A percentile compares a stretch with the other conserved stretches of the same genome.
These are phyloP conservation scores for Gadopsis bispinosus DNA, from an alignment of 2,797 vertebrate genomes.

Conservation along the genomic window DNA sequence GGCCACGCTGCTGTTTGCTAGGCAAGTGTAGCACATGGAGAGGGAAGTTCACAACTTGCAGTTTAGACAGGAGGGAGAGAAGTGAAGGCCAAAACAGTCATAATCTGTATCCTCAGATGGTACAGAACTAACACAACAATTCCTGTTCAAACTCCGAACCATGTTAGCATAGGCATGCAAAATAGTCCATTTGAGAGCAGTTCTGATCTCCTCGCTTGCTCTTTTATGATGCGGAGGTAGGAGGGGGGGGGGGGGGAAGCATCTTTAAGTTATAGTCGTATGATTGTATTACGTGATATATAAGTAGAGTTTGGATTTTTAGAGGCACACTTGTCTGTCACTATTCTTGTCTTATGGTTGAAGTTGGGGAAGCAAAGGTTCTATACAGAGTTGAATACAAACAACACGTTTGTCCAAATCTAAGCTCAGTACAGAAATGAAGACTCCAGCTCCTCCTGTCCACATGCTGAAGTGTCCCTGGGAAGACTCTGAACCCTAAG, in stretches of 20 bases:
- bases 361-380: not conserved
- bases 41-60: not conserved
- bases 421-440: not conserved
- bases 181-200: too few species aligned
- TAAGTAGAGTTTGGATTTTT: not conserved
- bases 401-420: not conserved
- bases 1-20: too few species aligned
- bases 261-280: not conserved
- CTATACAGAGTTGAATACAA: not conserved
- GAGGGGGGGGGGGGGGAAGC: not conserved
- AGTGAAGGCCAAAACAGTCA: not conserved
- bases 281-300: not conserved
- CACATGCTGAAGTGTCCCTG: too few species aligned
- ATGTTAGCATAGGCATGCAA: too few species aligned
- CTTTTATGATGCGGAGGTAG: not conserved
- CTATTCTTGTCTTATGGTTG: not conserved
- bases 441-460: too few species aligned
- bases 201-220: too few species aligned
- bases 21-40: too few species aligned
- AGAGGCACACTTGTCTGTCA: not conserved
- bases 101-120: too few species aligned
- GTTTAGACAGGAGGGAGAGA: not conserved
- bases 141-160: too few species aligned
- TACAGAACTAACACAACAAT: too few species aligned
- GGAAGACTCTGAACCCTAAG: too few species aligned